These are phyloP conservation scores for Zophobas morio DNA, from an alignment of 1,140 invertebrate genomes.

Conservation along the genomic window DNA sequence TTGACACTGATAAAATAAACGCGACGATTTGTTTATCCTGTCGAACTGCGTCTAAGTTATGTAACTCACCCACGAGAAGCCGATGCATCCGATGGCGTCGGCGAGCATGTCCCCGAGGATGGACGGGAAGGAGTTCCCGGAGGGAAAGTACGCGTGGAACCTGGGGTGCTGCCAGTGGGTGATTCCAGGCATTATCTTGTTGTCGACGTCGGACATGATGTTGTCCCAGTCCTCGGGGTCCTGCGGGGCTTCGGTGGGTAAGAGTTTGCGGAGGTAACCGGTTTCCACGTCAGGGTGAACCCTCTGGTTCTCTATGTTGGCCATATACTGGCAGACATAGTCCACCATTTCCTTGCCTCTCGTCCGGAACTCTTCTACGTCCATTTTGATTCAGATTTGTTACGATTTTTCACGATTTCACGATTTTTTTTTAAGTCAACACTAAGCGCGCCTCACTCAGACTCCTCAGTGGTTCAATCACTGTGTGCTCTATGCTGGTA, in stretches of 20 bases:
- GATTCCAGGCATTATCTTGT: constrained; percentile 92
- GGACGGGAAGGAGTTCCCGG: constrained; percentile 94
- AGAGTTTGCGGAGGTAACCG: constrained; percentile 83
- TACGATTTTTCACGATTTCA: not conserved
- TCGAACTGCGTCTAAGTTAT: not conserved
- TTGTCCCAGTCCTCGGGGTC: constrained; percentile 86
- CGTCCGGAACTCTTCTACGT: constrained; percentile 74
- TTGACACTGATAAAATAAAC: not conserved
- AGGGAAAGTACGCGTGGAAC: constrained; percentile 96
- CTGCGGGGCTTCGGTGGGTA: constrained; percentile 83
- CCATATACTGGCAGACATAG: constrained; percentile 90
- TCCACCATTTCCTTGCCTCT: constrained; percentile 93
- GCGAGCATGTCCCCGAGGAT: constrained; percentile 94
- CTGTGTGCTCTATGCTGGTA: constrained; percentile 2
- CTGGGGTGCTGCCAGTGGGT: constrained; percentile 97
- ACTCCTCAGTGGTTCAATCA: constrained; percentile 5
- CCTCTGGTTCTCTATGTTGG: constrained; percentile 78
- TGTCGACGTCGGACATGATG: constrained; percentile 91
- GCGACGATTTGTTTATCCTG: not conserved
- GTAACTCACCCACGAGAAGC: constrained; percentile 69
- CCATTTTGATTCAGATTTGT: constrained; percentile 7
- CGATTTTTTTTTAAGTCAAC: not conserved
- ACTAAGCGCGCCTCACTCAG: constrained; percentile 8
- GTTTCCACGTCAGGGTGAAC: constrained; percentile 86
- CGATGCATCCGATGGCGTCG: constrained; percentile 91